Evolutionary conservation across 2,113 vertebrate genomes (phyloP).

Genomic region (Oostethus manadensis): DNA sequence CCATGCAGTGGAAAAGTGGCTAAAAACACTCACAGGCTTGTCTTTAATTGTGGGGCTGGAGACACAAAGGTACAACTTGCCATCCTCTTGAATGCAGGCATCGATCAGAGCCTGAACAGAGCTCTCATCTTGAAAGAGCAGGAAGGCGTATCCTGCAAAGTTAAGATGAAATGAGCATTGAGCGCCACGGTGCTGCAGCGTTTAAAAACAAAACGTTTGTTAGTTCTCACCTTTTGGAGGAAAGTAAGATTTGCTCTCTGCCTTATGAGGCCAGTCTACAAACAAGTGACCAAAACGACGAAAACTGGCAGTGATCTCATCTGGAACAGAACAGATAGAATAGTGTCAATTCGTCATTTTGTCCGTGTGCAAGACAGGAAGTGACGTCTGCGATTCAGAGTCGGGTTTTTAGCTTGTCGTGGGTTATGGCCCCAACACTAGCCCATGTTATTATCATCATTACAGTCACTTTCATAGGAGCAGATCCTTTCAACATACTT

Average conservation of each 20-base stretch:
- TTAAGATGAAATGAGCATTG: constrained; percentile 9
- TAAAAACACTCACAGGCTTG: constrained; percentile 83
- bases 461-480: too few relatives aligned
- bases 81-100: constrained; percentile 97
- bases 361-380: too few relatives aligned
- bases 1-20: background rate
- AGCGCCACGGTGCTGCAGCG: background rate
- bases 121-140: constrained; percentile 98
- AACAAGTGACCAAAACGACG: constrained; percentile 97
- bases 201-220: background rate
- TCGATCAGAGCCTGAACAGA: constrained; percentile 98
- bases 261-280: constrained; percentile 99
- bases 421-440: too few relatives aligned
- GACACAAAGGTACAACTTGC: constrained; percentile 97
- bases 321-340: constrained; percentile 57
- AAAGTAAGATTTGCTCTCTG: constrained; percentile 99
- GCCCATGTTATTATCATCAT: too few relatives aligned
- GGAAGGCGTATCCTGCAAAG: constrained; percentile 89
- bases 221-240: constrained; percentile 90
- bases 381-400: too few relatives aligned
- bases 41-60: constrained; percentile 99
- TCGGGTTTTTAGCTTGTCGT: too few relatives aligned
- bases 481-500: too few relatives aligned
- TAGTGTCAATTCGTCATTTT: background rate
- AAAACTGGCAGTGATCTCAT: constrained; percentile 99